These are phyloP conservation scores for Xestia rhomboidea DNA, from an alignment of 2,888 invertebrate genomes.

Conservation along the genomic window DNA sequence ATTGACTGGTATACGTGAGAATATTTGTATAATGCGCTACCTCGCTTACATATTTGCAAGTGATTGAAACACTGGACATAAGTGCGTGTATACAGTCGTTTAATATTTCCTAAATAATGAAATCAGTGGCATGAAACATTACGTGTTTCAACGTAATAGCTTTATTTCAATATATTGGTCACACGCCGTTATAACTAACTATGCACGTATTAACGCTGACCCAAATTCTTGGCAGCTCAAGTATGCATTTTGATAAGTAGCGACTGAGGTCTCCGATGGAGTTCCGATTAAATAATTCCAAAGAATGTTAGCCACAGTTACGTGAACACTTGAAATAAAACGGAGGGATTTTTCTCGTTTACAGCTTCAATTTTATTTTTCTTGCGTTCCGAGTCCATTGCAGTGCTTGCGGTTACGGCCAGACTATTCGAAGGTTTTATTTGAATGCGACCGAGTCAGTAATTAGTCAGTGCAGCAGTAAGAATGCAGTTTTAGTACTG, in stretches of 20 bases:
- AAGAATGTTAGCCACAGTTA: slow-evolving; percentile 41
- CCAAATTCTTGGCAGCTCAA: slow-evolving; percentile 61
- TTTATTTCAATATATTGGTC: slow-evolving; percentile 62
- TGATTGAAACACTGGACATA: slow-evolving; percentile 44
- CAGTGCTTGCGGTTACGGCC: slow-evolving; percentile 55
- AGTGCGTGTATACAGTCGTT: slow-evolving; percentile 75
- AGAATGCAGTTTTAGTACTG: slow-evolving; percentile 42
- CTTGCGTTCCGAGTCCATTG: slow-evolving; percentile 47
- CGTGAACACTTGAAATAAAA: slow-evolving; percentile 48
- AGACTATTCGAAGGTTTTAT: slow-evolving; percentile 59
- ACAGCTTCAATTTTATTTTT: slow-evolving; percentile 53
- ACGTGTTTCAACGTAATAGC: slow-evolving; percentile 74
- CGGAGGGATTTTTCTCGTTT: slow-evolving; percentile 43
- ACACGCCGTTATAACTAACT: slow-evolving; percentile 44
- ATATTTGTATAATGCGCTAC: slow-evolving; percentile 82
- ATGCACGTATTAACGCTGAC: slow-evolving; percentile 53
- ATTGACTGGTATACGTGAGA: slow-evolving; percentile 85
- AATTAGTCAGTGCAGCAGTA: slow-evolving; percentile 54
- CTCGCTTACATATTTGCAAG: slow-evolving; percentile 64
- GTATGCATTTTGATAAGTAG: slow-evolving; percentile 63
- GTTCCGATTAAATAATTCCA: slow-evolving; percentile 45
- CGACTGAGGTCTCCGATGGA: slow-evolving; percentile 29
- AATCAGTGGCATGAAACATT: slow-evolving; percentile 75
- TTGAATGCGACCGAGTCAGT: slow-evolving; percentile 58
- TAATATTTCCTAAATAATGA: slow-evolving; percentile 75